A percentile compares a stretch with the other conserved stretches of the same genome.
Evolutionary conservation across 2,888 invertebrate species (phyloP).

Genomic region (Andrena marginata): DNA sequence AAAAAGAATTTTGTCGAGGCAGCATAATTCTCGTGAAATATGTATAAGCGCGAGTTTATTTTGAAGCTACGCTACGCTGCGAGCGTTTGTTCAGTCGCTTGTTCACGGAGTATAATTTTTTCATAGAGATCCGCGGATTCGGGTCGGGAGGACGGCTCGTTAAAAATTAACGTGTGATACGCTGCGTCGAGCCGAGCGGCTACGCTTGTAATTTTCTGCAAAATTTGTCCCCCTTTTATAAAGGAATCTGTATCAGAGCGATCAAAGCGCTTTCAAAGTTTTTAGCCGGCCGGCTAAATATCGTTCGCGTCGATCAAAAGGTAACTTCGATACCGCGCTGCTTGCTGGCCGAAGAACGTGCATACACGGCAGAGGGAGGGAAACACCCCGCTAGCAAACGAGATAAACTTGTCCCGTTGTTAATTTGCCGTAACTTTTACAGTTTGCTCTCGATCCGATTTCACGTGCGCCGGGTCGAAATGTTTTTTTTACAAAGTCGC

Average conservation of each 20-base stretch:
- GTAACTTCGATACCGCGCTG: background rate
- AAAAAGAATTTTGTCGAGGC: no score
- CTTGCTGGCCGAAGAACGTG: background rate
- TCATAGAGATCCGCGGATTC: conserved; percentile 1
- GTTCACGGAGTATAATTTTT: conserved; percentile 2
- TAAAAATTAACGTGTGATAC: conserved; percentile 47
- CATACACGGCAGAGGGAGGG: background rate
- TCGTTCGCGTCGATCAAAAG: conserved; percentile 7
- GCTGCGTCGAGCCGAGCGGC: background rate
- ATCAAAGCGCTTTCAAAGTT: conserved; percentile 28
- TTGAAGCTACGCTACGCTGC: background rate
- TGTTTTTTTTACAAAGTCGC: background rate
- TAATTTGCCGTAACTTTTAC: conserved; percentile 6
- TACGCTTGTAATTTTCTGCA: conserved; percentile 6
- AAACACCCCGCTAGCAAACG: background rate
- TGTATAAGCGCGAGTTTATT: background rate
- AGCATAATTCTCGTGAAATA: no score
- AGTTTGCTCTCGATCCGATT: conserved; percentile 6
- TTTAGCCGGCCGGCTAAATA: conserved; percentile 12
- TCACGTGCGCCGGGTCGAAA: background rate
- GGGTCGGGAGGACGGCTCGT: background rate
- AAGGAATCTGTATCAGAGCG: conserved; percentile 10
- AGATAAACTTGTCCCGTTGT: conserved; percentile 24
- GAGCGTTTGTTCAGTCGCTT: background rate
- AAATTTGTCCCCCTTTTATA: conserved; percentile 46